Evolutionary conservation across 2,797 vertebrate genomes (phyloP).

Genomic region (Sebastes nivosus): DNA sequence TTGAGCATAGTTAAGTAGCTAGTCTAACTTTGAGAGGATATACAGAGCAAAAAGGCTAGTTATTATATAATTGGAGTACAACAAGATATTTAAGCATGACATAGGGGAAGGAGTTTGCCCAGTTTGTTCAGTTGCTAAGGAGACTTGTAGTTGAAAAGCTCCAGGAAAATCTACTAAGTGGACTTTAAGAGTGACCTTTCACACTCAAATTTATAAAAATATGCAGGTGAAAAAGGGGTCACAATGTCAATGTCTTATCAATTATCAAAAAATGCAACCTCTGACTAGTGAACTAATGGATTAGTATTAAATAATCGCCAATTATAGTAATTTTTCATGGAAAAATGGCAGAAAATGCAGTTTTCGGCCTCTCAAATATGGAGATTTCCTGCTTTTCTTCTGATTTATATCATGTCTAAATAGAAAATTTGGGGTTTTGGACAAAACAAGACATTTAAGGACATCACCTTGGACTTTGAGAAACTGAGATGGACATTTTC

Average conservation of each 20-base stretch:
- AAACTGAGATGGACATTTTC: too few species aligned
- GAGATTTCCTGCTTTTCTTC: too few species aligned
- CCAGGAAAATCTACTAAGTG: not conserved
- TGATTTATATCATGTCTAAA: too few species aligned
- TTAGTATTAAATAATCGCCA: too few species aligned
- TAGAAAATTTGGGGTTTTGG: too few species aligned
- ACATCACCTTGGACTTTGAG: too few species aligned
- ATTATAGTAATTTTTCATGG: too few species aligned
- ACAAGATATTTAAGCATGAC: not conserved
- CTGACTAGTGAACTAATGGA: not conserved
- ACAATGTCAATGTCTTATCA: not conserved
- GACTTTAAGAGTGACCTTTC: not conserved
- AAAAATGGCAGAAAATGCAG: too few species aligned
- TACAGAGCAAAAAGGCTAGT: not conserved
- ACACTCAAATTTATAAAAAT: not conserved
- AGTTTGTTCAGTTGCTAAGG: not conserved
- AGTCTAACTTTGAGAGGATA: not conserved
- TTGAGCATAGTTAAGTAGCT: not conserved
- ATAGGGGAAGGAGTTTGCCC: not conserved
- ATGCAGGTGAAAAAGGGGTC: not conserved
- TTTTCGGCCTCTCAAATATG: too few species aligned
- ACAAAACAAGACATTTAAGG: too few species aligned
- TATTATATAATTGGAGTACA: not conserved
- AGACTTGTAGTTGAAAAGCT: not conserved
- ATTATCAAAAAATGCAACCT: not conserved